phyloP scores from a whole-genome alignment of 2,888 invertebrate genomes.

The Nomada goodeniana region DNA sequence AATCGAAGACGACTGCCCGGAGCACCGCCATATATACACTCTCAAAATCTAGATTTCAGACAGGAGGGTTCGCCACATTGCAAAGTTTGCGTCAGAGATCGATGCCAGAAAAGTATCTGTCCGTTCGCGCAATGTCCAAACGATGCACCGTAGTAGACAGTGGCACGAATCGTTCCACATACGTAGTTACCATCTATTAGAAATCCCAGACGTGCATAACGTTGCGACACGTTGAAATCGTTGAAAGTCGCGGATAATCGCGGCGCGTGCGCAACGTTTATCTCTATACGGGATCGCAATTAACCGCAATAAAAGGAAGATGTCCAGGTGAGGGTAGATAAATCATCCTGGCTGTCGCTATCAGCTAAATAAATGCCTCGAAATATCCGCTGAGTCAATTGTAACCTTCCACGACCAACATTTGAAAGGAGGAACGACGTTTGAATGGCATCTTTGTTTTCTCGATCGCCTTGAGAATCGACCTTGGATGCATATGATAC shows the following conservation, averaged over 20 bases:
- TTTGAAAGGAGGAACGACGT: slow-evolving; percentile 52
- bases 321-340: slow-evolving; percentile 29
- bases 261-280: slow-evolving; percentile 23
- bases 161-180: slow-evolving; percentile 11
- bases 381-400: slow-evolving; percentile 65
- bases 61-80: not conserved
- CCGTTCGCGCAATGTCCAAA: not conserved
- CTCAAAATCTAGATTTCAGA: not conserved
- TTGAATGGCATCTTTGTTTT: slow-evolving; percentile 37
- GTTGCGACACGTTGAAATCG: slow-evolving; percentile 24
- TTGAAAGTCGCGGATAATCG: slow-evolving; percentile 39
- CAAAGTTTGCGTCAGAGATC: not conserved
- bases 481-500: slow-evolving; percentile 32
- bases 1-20: not conserved
- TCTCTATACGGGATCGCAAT: slow-evolving; percentile 45
- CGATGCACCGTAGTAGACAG: not conserved
- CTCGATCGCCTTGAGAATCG: slow-evolving; percentile 60
- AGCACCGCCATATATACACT: not conserved
- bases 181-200: slow-evolving; percentile 16
- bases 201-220: slow-evolving; percentile 3
- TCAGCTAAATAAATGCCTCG: slow-evolving; percentile 54
- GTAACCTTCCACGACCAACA: slow-evolving; percentile 48
- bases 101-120: not conserved
- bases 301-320: slow-evolving; percentile 47
- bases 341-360: slow-evolving; percentile 30